Conservation (phyloP, 1,140 invertebrate genomes). For the Cepaea nemoralis region DNA sequence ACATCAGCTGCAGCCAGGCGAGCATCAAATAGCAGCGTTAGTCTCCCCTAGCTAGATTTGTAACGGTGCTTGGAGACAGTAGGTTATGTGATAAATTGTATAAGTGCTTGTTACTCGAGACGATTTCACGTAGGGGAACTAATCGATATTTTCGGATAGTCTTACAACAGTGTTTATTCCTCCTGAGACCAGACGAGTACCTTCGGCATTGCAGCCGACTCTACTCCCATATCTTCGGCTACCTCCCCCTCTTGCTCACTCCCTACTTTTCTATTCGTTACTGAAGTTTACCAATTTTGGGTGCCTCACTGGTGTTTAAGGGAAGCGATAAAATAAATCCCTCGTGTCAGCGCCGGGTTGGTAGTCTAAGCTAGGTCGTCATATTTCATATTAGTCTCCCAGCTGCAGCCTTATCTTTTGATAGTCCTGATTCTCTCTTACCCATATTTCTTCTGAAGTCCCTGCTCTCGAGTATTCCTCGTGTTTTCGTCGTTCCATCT, state of each 20-base stretch:
- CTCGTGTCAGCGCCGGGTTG: background rate
- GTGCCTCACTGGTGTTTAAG: background rate
- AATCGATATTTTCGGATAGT: slow-evolving; percentile 20
- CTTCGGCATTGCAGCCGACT: background rate
- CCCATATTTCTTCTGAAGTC: too few species aligned
- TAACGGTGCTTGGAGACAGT: background rate
- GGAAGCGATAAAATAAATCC: background rate
- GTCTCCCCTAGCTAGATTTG: too few species aligned
- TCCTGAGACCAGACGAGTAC: background rate
- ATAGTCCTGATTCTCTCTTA: too few species aligned
- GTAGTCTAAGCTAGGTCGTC: background rate
- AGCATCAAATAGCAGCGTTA: too few species aligned
- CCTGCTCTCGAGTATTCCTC: too few species aligned
- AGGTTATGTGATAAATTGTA: background rate
- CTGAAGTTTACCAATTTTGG: background rate
- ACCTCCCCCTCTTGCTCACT: too few species aligned
- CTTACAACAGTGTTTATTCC: slow-evolving; percentile 9
- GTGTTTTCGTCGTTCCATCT: too few species aligned
- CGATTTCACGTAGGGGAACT: background rate
- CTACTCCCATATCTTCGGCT: too few species aligned
- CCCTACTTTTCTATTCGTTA: background rate
- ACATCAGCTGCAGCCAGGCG: too few species aligned
- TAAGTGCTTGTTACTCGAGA: background rate
- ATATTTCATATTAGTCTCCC: background rate
- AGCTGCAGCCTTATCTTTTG: too few species aligned